Percentiles rank a stretch among this genome's conserved stretches.
Conservation (phyloP, 2,113 vertebrate species). For the Marmota flaviventris region DNA sequence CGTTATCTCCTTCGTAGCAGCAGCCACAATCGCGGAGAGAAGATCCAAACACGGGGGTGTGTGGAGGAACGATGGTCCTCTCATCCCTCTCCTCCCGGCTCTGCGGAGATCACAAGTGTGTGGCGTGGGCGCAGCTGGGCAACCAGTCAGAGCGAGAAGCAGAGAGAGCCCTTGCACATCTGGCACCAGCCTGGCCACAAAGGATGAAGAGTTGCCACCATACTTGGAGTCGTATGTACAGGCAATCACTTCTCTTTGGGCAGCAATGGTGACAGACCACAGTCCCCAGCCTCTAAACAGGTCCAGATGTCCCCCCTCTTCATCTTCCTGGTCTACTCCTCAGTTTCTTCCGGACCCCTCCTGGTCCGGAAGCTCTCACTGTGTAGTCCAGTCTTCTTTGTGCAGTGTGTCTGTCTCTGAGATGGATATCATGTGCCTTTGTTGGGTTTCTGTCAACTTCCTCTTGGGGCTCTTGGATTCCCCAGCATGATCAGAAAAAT, state of each 20-base stretch:
- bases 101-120: neutral
- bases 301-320: neutral
- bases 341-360: rapidly evolving
- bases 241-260: rapidly evolving
- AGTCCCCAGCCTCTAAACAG: neutral
- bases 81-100: neutral
- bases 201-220: rapidly evolving
- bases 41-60: too few species aligned
- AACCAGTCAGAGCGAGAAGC: neutral
- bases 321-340: neutral
- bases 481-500: rapidly evolving
- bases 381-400: rapidly evolving
- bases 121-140: neutral
- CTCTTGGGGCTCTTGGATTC: neutral
- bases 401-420: neutral
- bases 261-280: neutral
- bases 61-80: neutral
- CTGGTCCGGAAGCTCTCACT: rapidly evolving
- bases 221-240: rapidly evolving
- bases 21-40: neutral
- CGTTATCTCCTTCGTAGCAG: neutral
- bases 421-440: neutral
- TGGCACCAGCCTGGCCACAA: too few species aligned
- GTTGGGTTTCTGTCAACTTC: neutral
- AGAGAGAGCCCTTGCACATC: too few species aligned